Conservation (phyloP, 2,797 vertebrate species). For the Rachycentron canadum region DNA sequence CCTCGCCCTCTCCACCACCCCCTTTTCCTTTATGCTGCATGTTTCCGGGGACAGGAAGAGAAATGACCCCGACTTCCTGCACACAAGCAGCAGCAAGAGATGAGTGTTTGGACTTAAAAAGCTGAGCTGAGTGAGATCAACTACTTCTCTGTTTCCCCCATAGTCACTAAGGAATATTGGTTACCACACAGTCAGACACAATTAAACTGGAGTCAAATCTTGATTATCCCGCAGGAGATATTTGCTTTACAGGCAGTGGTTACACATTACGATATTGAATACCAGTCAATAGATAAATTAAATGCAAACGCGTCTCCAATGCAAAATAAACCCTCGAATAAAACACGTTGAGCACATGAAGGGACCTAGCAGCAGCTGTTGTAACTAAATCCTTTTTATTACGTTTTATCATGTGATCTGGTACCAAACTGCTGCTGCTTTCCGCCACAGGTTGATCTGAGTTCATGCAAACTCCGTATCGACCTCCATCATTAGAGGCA, state of each 20-base stretch:
- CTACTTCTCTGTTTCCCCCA: neutral
- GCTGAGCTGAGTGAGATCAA: slow-evolving; percentile 13
- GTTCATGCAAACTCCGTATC: neutral
- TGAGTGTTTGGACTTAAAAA: slow-evolving; percentile 35
- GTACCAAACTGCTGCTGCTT: neutral
- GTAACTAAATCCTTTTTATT: neutral
- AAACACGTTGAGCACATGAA: neutral
- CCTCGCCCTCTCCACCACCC: neutral
- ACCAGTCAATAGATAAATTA: neutral
- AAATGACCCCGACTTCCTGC: slow-evolving; percentile 54
- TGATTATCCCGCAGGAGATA: neutral
- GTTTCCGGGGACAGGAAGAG: slow-evolving; percentile 37
- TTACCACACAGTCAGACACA: neutral
- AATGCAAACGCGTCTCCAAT: slow-evolving; percentile 2
- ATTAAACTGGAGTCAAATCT: slow-evolving; percentile 2
- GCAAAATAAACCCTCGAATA: neutral
- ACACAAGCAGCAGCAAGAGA: slow-evolving; percentile 18
- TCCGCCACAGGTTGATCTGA: too few species aligned
- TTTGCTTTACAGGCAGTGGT: neutral
- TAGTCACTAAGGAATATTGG: slow-evolving; percentile 5
- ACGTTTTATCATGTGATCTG: neutral
- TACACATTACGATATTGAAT: neutral
- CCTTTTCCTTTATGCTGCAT: slow-evolving; percentile 20
- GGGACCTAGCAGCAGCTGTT: slow-evolving; percentile 3
- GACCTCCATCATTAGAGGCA: neutral